Conservation (phyloP, 2,113 vertebrate species). For the Fregata magnificens region DNA sequence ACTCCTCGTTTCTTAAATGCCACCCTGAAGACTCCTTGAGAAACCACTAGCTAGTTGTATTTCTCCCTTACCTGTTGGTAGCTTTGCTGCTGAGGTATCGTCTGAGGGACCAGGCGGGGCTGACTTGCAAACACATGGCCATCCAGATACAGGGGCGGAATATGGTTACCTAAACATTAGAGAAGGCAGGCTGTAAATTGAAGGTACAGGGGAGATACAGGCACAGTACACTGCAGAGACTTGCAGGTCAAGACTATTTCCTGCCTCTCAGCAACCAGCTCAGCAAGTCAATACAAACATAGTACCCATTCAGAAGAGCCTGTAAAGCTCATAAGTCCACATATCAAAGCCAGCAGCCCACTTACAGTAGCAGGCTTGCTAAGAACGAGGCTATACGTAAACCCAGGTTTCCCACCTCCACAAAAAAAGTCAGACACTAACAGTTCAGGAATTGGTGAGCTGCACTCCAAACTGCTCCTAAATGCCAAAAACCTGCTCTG, state of each 20-base stretch:
- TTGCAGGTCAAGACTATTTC: neutral
- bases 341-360: neutral
- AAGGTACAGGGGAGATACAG: neutral
- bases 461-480: neutral
- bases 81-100: slow-evolving; percentile 95
- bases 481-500: neutral
- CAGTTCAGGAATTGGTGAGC: neutral
- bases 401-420: neutral
- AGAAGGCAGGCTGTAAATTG: neutral
- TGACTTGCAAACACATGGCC: slow-evolving; percentile 96
- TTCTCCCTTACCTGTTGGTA: slow-evolving; percentile 88
- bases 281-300: neutral
- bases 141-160: slow-evolving; percentile 93
- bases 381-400: neutral
- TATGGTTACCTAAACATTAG: slow-evolving; percentile 87
- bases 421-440: neutral
- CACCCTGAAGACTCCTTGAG: neutral
- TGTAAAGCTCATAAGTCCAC: neutral
- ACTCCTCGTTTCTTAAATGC: neutral
- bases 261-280: neutral
- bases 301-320: neutral
- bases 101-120: slow-evolving; percentile 91
- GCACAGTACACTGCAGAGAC: neutral
- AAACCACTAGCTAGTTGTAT: neutral
- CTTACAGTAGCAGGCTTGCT: neutral